Evolutionary conservation across 2,888 invertebrate species (phyloP), one percentile per base, ranked within the genome.

Genomic region (Dromius quadrimaculatus): DNA sequence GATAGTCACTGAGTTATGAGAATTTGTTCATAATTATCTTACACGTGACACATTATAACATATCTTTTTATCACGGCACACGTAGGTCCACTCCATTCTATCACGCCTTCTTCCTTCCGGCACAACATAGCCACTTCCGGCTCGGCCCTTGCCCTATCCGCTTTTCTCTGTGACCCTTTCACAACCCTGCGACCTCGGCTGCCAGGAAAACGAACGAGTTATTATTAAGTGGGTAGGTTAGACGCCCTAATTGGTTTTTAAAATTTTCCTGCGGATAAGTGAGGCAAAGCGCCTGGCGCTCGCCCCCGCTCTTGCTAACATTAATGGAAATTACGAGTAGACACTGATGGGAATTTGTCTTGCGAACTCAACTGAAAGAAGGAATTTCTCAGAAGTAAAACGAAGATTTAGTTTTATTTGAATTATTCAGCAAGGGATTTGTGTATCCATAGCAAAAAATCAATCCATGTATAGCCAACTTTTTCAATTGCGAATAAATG

Each of bases 41-140:
- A 2, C 36, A 36, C 36, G 36, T 36, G 36, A 36, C 11, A n/a
- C 36, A n/a, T 32, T 32, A 38, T 11, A 13, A 13, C 1, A 13
- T 13, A 1, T 5, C n/a, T 13, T 38, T n/a, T 38, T 15, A 38
- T 38, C 15, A 38, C 45, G 36, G 15, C 34, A 57, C 57, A 41
- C 15, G 41, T 15, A 41, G 15, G 13, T 41, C 28, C 50, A 15
- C 23, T 5, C 28, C 8, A n/a, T 8, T 2, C 45, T 5, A 20
- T 41, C 62, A 74, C 74, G 75, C 76, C 76, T 75, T 76, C 76
- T 75, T 76, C 77, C 76, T 80, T 79, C 78, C 79, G 78, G 78
- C 77, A 77, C 78, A 78, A 78, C 77, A 75, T 77, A 77, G 76
- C 76, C 78, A 79, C 78, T 78, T 79, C 79, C 79, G 78, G 78